Conservation (phyloP, 2,888 invertebrate genomes). For the Amblyjoppa fuscipennis region DNA sequence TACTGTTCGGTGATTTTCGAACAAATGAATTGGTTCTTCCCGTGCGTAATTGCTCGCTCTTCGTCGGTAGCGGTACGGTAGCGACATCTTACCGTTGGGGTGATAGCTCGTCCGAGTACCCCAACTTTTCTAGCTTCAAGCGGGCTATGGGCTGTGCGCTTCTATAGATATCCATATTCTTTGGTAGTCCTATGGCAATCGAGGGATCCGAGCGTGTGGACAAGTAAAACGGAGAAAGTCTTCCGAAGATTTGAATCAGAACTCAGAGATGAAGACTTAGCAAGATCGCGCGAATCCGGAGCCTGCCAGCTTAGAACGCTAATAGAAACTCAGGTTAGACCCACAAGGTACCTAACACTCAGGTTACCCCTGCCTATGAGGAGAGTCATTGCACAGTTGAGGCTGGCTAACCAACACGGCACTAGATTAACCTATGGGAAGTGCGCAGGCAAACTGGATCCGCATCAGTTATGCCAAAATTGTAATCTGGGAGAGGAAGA, state of each 20-base stretch:
- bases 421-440: neutral
- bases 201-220: neutral
- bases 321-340: neutral
- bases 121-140: too few relatives aligned
- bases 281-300: neutral
- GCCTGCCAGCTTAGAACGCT: neutral
- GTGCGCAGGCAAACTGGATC: neutral
- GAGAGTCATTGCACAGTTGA: neutral
- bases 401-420: constrained; percentile 10
- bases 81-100: too few relatives aligned
- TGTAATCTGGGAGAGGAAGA: constrained; percentile 1
- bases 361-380: neutral
- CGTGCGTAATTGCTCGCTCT: too few relatives aligned
- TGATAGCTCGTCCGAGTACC: too few relatives aligned
- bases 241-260: neutral
- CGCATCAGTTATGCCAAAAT: neutral
- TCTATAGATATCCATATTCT: too few relatives aligned
- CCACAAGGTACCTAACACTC: neutral
- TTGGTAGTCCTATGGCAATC: neutral
- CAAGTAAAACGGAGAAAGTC: neutral
- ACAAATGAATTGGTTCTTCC: too few relatives aligned
- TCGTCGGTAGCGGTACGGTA: too few relatives aligned
- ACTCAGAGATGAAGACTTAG: neutral
- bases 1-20: too few relatives aligned
- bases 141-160: too few relatives aligned